Conservation (phyloP, 2,797 vertebrate genomes). For the Phyllotis vaccarum region DNA sequence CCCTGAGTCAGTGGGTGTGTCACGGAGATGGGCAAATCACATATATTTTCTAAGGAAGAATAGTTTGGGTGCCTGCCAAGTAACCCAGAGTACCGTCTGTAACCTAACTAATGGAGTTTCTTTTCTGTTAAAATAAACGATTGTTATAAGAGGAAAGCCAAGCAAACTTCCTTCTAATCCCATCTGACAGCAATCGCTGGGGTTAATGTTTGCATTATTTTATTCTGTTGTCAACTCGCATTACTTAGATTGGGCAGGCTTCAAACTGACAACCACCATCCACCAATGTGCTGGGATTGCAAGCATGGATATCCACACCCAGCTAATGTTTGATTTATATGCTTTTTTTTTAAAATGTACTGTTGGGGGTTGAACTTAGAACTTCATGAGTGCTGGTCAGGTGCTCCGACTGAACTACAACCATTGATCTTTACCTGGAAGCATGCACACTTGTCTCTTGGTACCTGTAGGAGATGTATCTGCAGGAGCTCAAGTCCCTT, state of each 20-base stretch:
- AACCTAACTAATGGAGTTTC: too few relatives aligned
- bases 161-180: slow-evolving; percentile 12
- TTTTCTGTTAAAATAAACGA: background rate
- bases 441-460: background rate
- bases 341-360: too few relatives aligned
- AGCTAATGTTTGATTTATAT: background rate
- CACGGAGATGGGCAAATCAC: background rate
- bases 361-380: background rate
- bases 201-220: slow-evolving; percentile 2
- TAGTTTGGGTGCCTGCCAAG: background rate
- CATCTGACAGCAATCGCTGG: background rate
- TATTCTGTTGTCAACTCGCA: background rate
- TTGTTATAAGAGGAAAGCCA: slow-evolving; percentile 38
- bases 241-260: background rate
- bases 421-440: background rate
- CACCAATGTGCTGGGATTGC: too few relatives aligned
- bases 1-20: background rate
- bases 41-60: background rate
- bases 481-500: too few relatives aligned
- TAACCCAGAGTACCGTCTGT: background rate
- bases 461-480: background rate
- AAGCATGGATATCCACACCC: background rate
- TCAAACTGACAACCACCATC: background rate
- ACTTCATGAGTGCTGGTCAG: too few relatives aligned
- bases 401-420: background rate